Percentiles rank a stretch among this genome's conserved stretches.
phyloP scores from a whole-genome alignment of 2,888 invertebrate genomes.

The Teleogryllus oceanicus region DNA sequence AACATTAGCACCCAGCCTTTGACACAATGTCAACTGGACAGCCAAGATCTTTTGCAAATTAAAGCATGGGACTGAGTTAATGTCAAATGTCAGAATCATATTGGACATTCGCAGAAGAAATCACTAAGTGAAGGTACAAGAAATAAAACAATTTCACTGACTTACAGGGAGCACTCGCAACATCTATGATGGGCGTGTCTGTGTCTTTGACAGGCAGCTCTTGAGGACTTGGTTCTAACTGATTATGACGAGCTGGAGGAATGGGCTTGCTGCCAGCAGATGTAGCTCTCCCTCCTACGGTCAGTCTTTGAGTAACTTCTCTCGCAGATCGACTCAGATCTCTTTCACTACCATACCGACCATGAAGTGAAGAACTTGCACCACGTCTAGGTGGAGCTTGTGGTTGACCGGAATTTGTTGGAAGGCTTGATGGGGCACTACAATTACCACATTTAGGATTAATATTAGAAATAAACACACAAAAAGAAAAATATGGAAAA shows the following conservation, averaged over 20 bases:
- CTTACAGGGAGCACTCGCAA: slow-evolving; percentile 54
- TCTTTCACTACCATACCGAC: slow-evolving; percentile 55
- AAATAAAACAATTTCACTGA: too few relatives aligned
- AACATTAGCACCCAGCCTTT: too few relatives aligned
- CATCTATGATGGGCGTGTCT: slow-evolving; percentile 47
- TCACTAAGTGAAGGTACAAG: too few relatives aligned
- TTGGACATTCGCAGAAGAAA: too few relatives aligned
- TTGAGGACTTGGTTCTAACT: slow-evolving; percentile 46
- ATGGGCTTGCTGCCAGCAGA: slow-evolving; percentile 33
- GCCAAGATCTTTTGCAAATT: too few relatives aligned
- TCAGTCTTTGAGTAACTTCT: slow-evolving; percentile 44
- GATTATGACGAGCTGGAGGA: slow-evolving; percentile 41
- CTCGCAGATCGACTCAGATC: slow-evolving; percentile 54
- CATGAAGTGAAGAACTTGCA: slow-evolving; percentile 38
- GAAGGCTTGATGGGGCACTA: slow-evolving; percentile 33
- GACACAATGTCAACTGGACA: too few relatives aligned
- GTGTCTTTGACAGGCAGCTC: slow-evolving; percentile 50
- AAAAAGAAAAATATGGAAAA: background rate
- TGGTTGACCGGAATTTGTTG: slow-evolving; percentile 28
- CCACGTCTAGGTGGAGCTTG: slow-evolving; percentile 29
- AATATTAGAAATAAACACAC: background rate
- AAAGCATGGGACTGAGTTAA: too few relatives aligned
- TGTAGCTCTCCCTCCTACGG: slow-evolving; percentile 42
- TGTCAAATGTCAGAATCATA: too few relatives aligned
- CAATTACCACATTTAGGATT: background rate